Evolutionary conservation across 1,140 invertebrate genomes (phyloP), one percentile per base, ranked within the genome.

Genomic region (Drosophila rhopaloa): DNA sequence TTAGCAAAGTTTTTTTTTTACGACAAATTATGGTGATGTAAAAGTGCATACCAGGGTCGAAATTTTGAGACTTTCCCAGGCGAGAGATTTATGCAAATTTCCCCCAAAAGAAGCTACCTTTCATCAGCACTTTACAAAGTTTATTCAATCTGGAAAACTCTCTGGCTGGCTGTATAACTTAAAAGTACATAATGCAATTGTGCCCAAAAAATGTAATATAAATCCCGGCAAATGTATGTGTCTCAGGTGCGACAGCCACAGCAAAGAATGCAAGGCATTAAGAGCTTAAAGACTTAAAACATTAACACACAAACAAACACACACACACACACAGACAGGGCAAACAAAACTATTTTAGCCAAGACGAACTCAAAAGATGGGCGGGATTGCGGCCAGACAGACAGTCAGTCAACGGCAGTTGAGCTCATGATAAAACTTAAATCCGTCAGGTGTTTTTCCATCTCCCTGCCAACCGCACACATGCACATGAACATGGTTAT

Each of bases 241-340:
- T 56, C 66, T 44, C 73, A 72, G 57, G 55, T 79, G 73, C 53
- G 66, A 62, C 60, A 72, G 57, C 57, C 53, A 38, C 74, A 68
- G 68, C 54, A 58, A 78, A 79, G 80, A 83, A 83, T 83, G 80
- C 59, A 58, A 67, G 47, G 80, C 80, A 83, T 83, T 83, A 83
- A 83, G 75, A 83, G 80, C 80, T 83, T 83, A 83, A 79, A 79
- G 75, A 79, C 80, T 83, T 83, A 83, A 79, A 83, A 83, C 75
- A 83, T 83, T 82, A 82, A 82, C 53, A 54, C 44, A 62, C 46
- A 79, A 40, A 53, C 16, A 24, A 27, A 43, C 51, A 60, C 19
- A 19, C 16, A 19, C 4, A 47, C 14, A 48, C 5, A 9, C 13
- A 13, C 24, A 29, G 2, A 13, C 5, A 24, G 24, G 50, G 35